Evolutionary conservation across 2,888 invertebrate genomes (phyloP).

Genomic region (Drosophila conformis): DNA sequence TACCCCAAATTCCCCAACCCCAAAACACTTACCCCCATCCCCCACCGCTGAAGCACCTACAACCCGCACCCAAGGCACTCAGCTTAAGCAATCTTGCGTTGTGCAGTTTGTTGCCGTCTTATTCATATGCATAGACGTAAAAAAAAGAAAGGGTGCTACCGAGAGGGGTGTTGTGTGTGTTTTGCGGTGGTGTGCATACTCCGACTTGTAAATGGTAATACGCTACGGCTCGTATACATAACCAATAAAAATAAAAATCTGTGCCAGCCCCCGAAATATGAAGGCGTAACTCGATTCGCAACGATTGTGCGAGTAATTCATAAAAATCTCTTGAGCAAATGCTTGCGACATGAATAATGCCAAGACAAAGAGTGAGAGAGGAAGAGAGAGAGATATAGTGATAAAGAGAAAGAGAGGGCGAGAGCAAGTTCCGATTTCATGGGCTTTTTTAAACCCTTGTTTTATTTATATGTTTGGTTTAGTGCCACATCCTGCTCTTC

Average conservation of each 20-base stretch:
- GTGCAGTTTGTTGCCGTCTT: constrained; percentile 8
- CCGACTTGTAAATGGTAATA: constrained; percentile 70
- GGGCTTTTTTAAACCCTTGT: constrained; percentile 5
- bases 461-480: not conserved
- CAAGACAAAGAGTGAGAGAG: not conserved
- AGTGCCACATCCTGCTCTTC: constrained; percentile 3
- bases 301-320: constrained; percentile 64
- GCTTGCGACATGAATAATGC: constrained; percentile 67
- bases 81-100: constrained; percentile 15
- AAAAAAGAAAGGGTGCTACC: not conserved
- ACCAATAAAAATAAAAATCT: constrained; percentile 76
- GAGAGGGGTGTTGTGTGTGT: not conserved
- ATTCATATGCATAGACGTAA: not conserved
- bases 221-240: constrained; percentile 32
- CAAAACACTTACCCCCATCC: not conserved
- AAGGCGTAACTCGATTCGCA: constrained; percentile 29
- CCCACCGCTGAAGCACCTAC: not conserved
- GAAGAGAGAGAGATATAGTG: not conserved
- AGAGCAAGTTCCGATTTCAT: constrained; percentile 17
- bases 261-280: constrained; percentile 51
- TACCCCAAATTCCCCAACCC: not conserved
- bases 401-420: too few species aligned
- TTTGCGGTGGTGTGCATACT: not conserved
- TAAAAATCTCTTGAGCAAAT: constrained; percentile 78
- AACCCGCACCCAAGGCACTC: not conserved